Evolutionary conservation across 2,888 invertebrate genomes (phyloP).

Genomic region (Cerastis rubricosa): DNA sequence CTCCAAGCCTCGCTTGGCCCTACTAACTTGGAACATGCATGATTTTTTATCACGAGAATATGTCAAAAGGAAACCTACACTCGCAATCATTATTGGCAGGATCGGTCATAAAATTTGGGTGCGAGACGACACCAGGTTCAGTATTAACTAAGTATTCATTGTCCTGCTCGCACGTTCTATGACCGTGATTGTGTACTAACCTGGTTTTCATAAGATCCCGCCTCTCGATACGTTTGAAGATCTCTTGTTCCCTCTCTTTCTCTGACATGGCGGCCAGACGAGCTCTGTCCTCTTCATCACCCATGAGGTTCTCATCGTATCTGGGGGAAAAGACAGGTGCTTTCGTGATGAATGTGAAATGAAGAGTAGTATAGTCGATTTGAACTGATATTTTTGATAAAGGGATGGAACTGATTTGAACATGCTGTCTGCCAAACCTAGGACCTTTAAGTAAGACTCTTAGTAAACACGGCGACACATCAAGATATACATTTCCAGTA

Average conservation of each 20-base stretch:
- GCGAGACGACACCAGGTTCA: not conserved
- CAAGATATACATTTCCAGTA: too few relatives aligned
- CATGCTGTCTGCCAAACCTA: not conserved
- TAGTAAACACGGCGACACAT: too few relatives aligned
- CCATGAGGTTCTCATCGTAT: conserved; percentile 99
- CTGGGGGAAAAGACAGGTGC: conserved; percentile 65
- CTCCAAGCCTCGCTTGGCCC: not conserved
- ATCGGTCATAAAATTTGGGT: not conserved
- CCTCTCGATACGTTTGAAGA: conserved; percentile 98
- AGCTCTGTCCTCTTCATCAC: conserved; percentile 98
- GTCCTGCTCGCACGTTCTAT: not conserved
- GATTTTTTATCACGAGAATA: not conserved
- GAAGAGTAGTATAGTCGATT: not conserved
- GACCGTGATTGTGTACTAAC: conserved; percentile 76
- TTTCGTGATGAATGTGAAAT: not conserved
- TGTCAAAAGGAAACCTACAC: not conserved
- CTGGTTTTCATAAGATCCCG: conserved; percentile 98
- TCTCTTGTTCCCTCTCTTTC: conserved; percentile 98
- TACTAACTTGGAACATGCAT: not conserved
- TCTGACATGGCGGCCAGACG: conserved; percentile 98
- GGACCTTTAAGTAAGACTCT: not conserved
- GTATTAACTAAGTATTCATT: not conserved
- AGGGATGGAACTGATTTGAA: not conserved
- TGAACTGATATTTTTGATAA: not conserved
- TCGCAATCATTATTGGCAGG: not conserved